Percentiles rank a stretch among this genome's conserved stretches.
Conservation (phyloP, 2,797 vertebrate genomes). For the Oceanodroma leucorhoa region DNA sequence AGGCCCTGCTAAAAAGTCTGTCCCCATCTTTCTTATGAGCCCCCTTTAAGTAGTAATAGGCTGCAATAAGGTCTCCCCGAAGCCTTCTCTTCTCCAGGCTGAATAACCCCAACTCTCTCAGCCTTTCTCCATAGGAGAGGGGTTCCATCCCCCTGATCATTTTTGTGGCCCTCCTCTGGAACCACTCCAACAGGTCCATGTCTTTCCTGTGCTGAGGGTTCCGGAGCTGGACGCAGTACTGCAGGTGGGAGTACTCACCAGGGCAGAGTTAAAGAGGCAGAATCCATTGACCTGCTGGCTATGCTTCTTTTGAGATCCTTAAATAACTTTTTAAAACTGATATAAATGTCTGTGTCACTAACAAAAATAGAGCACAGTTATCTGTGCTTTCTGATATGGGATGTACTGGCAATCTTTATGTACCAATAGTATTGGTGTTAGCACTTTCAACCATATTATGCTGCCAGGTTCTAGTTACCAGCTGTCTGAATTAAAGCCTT, state of each 20-base stretch:
- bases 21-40: neutral
- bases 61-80: neutral
- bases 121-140: neutral
- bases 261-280: neutral
- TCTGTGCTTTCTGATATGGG: neutral
- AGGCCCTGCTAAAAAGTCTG: neutral
- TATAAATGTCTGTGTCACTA: neutral
- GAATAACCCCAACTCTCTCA: neutral
- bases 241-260: neutral
- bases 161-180: neutral
- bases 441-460: neutral
- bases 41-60: neutral
- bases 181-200: neutral
- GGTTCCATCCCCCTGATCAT: neutral
- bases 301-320: neutral
- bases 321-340: neutral
- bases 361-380: neutral
- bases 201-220: neutral
- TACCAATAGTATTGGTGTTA: neutral
- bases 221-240: neutral
- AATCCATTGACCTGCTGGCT: neutral
- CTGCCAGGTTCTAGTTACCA: neutral
- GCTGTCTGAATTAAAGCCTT: neutral
- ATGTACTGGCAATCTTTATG: neutral
- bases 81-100: neutral